Conservation (phyloP, 1,140 invertebrate species). For the Arctopsyche grandis region DNA sequence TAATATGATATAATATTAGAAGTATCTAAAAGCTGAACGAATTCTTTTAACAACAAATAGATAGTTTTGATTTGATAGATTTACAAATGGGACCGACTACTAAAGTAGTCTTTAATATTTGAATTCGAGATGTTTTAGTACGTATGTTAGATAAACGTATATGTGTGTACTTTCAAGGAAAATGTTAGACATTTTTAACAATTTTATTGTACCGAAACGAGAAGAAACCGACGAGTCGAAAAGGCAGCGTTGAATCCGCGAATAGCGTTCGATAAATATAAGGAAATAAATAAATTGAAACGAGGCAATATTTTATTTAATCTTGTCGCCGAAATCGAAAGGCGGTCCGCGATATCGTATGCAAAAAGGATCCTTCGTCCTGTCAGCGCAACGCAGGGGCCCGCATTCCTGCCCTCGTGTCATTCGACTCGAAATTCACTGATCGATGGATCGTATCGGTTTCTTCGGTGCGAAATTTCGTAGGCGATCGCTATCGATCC, state of each 20-base stretch:
- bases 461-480: background rate
- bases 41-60: too few species aligned
- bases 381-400: background rate
- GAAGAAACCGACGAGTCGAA: constrained; percentile 23
- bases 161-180: too few species aligned
- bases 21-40: too few species aligned
- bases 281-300: constrained; percentile 60
- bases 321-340: constrained; percentile 63
- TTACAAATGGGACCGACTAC: too few species aligned
- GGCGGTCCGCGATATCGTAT: constrained; percentile 25
- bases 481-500: constrained; percentile 11
- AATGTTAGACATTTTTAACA: too few species aligned
- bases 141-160: too few species aligned
- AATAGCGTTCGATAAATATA: constrained; percentile 67
- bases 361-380: constrained; percentile 25
- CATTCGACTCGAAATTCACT: background rate
- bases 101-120: too few species aligned
- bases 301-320: constrained; percentile 64
- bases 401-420: background rate
- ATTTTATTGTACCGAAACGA: too few species aligned
- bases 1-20: too few species aligned
- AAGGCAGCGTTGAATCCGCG: constrained; percentile 61
- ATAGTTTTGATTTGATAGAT: too few species aligned
- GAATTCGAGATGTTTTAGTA: too few species aligned
- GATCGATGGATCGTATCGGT: background rate